phyloP scores from a whole-genome alignment of 1,140 invertebrate species.

The Nasonia longicornis region DNA sequence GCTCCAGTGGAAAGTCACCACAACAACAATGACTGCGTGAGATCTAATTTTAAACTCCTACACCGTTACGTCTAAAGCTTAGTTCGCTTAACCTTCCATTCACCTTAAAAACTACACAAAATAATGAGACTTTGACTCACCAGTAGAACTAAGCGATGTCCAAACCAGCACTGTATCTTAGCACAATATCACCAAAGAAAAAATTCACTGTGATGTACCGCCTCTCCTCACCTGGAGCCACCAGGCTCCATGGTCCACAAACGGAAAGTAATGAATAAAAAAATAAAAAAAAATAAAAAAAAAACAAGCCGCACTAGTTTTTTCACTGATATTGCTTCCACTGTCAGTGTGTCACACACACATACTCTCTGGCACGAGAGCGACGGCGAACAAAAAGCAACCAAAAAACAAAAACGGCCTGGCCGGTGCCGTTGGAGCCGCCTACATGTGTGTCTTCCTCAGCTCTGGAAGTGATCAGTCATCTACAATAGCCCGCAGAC shows the following conservation, averaged over 20 bases:
- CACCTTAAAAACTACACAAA: not conserved
- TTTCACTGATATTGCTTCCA: not conserved
- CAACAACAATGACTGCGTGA: not conserved
- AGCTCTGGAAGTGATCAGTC: not conserved
- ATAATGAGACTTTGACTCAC: constrained; percentile 2
- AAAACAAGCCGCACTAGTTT: not conserved
- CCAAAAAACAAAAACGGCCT: constrained; percentile 5
- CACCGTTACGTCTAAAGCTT: not conserved
- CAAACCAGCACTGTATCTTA: not conserved
- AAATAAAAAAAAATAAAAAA: not conserved
- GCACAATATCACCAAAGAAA: constrained; percentile 8
- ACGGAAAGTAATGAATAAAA: not conserved
- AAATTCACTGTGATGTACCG: not conserved
- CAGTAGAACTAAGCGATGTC: constrained; percentile 1
- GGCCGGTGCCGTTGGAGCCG: not conserved
- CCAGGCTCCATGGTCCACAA: not conserved
- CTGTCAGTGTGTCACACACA: not conserved
- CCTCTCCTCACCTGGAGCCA: constrained; percentile 9
- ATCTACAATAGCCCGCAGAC: not conserved
- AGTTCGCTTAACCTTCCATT: not conserved
- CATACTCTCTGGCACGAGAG: not conserved
- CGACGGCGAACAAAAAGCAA: not conserved
- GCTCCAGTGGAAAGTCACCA: not conserved
- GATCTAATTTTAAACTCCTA: not conserved
- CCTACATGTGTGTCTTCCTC: constrained; percentile 5